phyloP scores from a whole-genome alignment of 2,797 vertebrate species.

The Alfaro cultratus region DNA sequence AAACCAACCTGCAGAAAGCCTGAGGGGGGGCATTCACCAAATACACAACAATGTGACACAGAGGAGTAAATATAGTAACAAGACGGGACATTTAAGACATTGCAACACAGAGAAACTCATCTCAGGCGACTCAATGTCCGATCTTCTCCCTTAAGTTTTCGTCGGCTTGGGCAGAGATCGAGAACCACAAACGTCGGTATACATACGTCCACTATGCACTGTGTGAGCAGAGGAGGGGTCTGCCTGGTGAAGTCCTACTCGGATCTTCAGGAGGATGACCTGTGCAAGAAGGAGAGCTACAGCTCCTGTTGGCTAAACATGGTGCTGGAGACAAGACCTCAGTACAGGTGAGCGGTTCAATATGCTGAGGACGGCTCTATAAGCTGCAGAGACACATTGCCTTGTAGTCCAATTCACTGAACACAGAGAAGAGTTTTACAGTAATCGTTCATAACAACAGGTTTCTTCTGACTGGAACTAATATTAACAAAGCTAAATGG shows the following conservation, averaged over 20 bases:
- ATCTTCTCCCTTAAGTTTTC: not conserved
- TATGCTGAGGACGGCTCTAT: not conserved
- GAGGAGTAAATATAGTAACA: constrained; percentile 68
- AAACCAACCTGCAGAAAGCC: constrained; percentile 55
- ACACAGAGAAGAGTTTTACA: not conserved
- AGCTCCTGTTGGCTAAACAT: constrained; percentile 60
- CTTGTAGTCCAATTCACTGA: not conserved
- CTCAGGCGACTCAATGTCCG: constrained; percentile 17
- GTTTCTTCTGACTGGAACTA: too few relatives aligned
- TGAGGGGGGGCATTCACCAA: constrained; percentile 51
- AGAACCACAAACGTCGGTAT: not conserved
- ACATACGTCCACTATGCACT: constrained; percentile 48
- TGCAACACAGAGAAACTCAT: constrained; percentile 27
- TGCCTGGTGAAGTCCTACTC: constrained; percentile 66
- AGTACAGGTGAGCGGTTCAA: constrained; percentile 56
- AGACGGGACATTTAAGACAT: constrained; percentile 61
- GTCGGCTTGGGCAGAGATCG: not conserved
- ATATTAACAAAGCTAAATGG: not conserved
- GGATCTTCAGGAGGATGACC: constrained; percentile 63
- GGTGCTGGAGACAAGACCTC: constrained; percentile 65
- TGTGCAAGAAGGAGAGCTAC: constrained; percentile 62
- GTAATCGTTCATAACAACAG: too few relatives aligned
- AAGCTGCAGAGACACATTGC: not conserved
- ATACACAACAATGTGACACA: constrained; percentile 57
- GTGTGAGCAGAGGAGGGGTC: constrained; percentile 62